phyloP scores from a whole-genome alignment of 2,113 vertebrate species.

The Caretta caretta region DNA sequence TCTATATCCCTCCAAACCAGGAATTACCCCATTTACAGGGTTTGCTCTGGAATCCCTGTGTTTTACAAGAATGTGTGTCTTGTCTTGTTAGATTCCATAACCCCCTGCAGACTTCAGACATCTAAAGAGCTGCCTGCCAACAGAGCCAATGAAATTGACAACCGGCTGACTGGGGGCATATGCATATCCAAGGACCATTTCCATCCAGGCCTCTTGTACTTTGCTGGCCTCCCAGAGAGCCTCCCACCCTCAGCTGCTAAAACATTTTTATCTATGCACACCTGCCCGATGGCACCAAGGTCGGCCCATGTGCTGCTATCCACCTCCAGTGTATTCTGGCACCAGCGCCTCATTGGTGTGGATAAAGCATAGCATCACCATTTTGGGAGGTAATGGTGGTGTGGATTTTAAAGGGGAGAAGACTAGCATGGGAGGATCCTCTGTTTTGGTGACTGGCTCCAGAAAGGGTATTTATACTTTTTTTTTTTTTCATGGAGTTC shows the following conservation, averaged over 20 bases:
- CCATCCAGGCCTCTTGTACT: not conserved
- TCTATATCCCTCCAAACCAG: not conserved
- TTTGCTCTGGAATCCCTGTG: not conserved
- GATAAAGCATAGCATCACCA: rapidly evolving
- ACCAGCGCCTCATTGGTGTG: rapidly evolving
- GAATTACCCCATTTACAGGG: not conserved
- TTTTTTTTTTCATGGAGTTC: conserved; percentile 9
- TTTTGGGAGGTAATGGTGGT: not conserved
- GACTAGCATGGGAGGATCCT: not conserved
- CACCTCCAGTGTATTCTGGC: not conserved
- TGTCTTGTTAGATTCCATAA: not conserved
- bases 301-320: rapidly evolving
- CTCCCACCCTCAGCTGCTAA: not conserved
- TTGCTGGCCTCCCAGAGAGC: not conserved
- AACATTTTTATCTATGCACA: rapidly evolving
- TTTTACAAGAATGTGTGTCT: not conserved
- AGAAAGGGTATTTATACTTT: not conserved
- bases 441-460: not conserved
- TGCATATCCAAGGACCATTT: not conserved
- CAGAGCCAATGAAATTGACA: not conserved
- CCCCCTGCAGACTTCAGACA: not conserved
- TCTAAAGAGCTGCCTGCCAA: not conserved
- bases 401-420: not conserved
- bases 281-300: not conserved
- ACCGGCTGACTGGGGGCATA: not conserved